Evolutionary conservation across 2,888 invertebrate genomes (phyloP).

Genomic region (Tiliacea citrago): DNA sequence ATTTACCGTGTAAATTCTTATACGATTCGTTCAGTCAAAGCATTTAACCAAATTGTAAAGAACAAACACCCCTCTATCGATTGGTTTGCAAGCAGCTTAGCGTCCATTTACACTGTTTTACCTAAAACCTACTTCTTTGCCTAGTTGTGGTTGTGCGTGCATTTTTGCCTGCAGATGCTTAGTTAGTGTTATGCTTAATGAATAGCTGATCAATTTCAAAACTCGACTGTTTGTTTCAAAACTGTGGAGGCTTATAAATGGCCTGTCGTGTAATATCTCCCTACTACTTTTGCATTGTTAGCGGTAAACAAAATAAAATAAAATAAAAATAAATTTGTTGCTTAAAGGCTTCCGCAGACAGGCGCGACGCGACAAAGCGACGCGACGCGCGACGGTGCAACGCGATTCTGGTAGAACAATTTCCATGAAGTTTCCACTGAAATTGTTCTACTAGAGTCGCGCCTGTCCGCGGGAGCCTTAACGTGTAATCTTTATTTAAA

Average conservation of each 20-base stretch:
- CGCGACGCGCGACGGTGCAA: too few relatives aligned
- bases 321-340: too few relatives aligned
- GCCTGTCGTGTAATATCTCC: too few relatives aligned
- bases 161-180: neutral
- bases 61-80: neutral
- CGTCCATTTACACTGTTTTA: neutral
- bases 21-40: neutral
- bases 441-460: too few relatives aligned
- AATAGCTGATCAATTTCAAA: neutral
- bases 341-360: too few relatives aligned
- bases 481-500: neutral
- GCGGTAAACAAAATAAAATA: neutral
- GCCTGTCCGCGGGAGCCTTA: neutral
- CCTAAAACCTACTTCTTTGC: too few relatives aligned
- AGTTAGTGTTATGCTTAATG: constrained; percentile 1
- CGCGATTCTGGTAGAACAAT: too few relatives aligned
- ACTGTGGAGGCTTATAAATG: neutral
- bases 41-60: neutral
- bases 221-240: too few relatives aligned
- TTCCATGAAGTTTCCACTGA: too few relatives aligned
- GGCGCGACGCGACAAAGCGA: too few relatives aligned
- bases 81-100: neutral
- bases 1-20: neutral
- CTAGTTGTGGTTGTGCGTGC: too few relatives aligned
- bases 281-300: neutral